A percentile compares a stretch with the other conserved stretches of the same genome.
Evolutionary conservation across 2,888 invertebrate species (phyloP).

Genomic region (Argyra leucocephala): DNA sequence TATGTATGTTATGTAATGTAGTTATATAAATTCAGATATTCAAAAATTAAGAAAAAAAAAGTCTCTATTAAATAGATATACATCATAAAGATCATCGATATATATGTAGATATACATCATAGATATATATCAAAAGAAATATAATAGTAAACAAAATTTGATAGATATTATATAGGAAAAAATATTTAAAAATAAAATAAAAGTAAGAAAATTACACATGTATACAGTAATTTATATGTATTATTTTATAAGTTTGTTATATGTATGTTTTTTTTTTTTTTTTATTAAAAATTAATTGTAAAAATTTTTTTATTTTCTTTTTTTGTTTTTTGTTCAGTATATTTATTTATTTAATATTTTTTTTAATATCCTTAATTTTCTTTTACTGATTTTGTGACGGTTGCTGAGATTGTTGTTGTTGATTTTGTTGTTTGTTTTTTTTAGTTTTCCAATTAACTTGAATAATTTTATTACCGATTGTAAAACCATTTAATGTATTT

Average conservation of each 20-base stretch:
- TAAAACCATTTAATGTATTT: conserved; percentile 2
- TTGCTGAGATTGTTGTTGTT: conserved; percentile 1
- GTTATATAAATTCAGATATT: neutral
- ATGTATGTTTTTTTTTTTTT: neutral
- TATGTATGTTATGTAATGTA: neutral
- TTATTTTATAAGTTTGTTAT: neutral
- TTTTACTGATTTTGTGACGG: conserved; percentile 6
- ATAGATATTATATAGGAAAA: neutral
- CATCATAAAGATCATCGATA: no score
- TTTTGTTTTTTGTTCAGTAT: no score
- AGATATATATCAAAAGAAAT: neutral
- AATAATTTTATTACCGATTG: neutral
- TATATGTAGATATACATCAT: neutral
- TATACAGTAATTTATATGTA: neutral
- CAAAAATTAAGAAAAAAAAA: neutral
- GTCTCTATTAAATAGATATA: neutral
- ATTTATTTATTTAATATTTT: neutral
- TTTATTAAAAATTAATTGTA: neutral
- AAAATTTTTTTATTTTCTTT: neutral
- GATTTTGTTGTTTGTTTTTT: neutral
- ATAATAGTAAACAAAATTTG: neutral
- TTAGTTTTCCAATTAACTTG: conserved; percentile 4
- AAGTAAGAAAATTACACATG: neutral
- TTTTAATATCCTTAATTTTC: neutral
- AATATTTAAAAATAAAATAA: neutral